These are phyloP conservation scores for Crypturellus tataupa DNA, from an alignment of 2,797 vertebrate species.

Conservation along the genomic window DNA sequence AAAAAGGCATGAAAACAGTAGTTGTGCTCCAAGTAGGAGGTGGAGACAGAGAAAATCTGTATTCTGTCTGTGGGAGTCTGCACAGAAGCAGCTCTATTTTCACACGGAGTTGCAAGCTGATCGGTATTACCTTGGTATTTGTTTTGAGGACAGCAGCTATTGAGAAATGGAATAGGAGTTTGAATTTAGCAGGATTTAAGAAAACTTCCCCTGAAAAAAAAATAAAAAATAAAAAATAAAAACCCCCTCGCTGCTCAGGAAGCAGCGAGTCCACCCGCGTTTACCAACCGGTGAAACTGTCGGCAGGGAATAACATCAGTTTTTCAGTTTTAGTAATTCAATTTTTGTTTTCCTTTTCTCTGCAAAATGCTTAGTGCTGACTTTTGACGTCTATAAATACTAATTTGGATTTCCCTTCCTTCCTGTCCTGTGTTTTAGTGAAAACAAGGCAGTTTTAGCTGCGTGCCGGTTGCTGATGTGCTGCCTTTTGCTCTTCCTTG, in stretches of 20 bases:
- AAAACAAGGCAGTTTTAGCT: not conserved
- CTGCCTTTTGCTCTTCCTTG: not conserved
- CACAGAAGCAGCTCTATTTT: conserved; percentile 57
- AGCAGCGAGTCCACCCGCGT: not conserved
- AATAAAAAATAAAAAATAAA: too few relatives aligned
- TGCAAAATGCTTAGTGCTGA: conserved; percentile 51
- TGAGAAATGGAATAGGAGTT: conserved; percentile 2
- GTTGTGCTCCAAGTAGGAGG: conserved; percentile 69
- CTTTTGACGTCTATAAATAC: conserved; percentile 52
- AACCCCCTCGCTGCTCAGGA: not conserved
- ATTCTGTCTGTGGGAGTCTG: conserved; percentile 26
- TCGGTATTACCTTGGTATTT: not conserved
- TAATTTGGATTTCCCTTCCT: conserved; percentile 54
- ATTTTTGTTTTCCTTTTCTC: conserved; percentile 6
- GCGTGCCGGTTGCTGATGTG: not conserved
- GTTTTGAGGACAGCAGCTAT: not conserved
- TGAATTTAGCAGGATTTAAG: conserved; percentile 9
- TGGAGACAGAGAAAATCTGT: conserved; percentile 73
- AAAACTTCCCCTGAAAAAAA: not conserved
- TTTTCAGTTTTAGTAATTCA: not conserved
- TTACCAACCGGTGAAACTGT: not conserved
- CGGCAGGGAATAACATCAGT: not conserved
- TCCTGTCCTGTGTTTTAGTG: not conserved
- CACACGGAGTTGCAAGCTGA: conserved; percentile 43
- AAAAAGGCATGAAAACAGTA: conserved; percentile 65